A percentile compares a stretch with the other conserved stretches of the same genome.
Evolutionary conservation across 2,113 vertebrate genomes (phyloP).

Genomic region (Pristiophorus japonicus): DNA sequence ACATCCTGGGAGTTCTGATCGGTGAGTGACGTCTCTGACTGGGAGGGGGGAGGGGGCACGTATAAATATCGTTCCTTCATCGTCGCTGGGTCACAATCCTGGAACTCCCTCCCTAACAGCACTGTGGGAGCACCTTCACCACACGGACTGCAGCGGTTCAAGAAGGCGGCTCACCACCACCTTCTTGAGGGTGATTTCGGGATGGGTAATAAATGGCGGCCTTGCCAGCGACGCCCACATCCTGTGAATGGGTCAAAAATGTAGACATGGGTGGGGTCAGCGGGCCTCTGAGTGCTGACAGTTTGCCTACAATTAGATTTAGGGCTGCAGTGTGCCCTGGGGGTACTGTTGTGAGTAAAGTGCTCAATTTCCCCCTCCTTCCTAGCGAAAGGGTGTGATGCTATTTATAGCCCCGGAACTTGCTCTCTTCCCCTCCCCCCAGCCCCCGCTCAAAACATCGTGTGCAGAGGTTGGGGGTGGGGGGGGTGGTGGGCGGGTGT

Average conservation of each 20-base stretch:
- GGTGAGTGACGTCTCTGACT: slow-evolving; percentile 58
- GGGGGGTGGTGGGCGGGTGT: too few species aligned
- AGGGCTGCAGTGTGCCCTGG: not conserved
- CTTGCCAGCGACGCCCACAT: not conserved
- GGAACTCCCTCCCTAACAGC: not conserved
- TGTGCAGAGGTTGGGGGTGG: too few species aligned
- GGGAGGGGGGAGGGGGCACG: not conserved
- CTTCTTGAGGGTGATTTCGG: not conserved
- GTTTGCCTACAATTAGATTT: too few species aligned
- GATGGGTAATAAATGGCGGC: not conserved
- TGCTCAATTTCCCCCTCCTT: not conserved
- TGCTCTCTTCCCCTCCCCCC: too few species aligned
- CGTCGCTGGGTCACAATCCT: not conserved
- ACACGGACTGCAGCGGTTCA: not conserved
- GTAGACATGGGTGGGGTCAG: too few species aligned
- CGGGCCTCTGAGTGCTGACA: too few species aligned
- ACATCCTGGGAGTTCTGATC: slow-evolving; percentile 77
- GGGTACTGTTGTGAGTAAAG: not conserved
- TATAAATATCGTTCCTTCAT: not conserved
- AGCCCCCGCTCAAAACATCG: too few species aligned
- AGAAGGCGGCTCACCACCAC: not conserved
- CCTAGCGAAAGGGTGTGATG: not conserved
- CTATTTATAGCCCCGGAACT: too few species aligned
- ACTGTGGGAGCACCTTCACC: not conserved
- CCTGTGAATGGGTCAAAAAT: not conserved